Percentiles rank a stretch among this genome's conserved stretches.
Evolutionary conservation across 2,113 vertebrate genomes (phyloP).

Genomic region (Psephotus haematonotus): DNA sequence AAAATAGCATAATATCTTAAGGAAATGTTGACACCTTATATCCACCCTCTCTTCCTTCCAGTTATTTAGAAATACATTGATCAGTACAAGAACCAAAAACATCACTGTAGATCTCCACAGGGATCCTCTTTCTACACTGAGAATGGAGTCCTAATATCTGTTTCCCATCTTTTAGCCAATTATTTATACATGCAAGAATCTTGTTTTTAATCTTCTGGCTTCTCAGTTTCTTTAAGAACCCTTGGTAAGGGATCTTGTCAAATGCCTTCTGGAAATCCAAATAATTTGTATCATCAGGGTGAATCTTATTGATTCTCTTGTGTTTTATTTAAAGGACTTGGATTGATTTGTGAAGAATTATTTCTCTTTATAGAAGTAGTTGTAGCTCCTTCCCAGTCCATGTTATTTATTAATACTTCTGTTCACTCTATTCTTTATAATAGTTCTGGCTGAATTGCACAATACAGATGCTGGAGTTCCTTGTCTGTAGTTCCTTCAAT

Average conservation of each 20-base stretch:
- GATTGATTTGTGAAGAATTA: not conserved
- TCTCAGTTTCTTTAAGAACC: conserved; percentile 1
- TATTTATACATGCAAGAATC: conserved; percentile 28
- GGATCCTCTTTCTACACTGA: not conserved
- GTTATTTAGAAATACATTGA: not conserved
- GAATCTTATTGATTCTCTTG: not conserved
- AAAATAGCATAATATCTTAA: conserved; percentile 18
- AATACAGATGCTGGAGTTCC: not conserved
- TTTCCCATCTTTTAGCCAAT: conserved; percentile 21
- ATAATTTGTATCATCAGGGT: not conserved
- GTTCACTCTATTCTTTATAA: not conserved
- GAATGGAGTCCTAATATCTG: not conserved
- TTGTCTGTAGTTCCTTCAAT: not conserved
- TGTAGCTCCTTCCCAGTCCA: not conserved
- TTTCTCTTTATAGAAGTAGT: not conserved
- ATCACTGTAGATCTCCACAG: not conserved
- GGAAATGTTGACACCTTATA: conserved; percentile 11
- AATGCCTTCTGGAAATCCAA: conserved; percentile 11
- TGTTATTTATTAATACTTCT: not conserved
- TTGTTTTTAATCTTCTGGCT: conserved; percentile 12
- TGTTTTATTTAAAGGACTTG: not conserved
- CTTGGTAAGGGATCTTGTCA: conserved; percentile 19
- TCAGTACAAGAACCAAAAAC: not conserved
- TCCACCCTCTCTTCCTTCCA: not conserved
- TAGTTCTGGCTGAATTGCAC: not conserved